phyloP scores from a whole-genome alignment of 2,113 vertebrate genomes.

The Apteryx mantelli region DNA sequence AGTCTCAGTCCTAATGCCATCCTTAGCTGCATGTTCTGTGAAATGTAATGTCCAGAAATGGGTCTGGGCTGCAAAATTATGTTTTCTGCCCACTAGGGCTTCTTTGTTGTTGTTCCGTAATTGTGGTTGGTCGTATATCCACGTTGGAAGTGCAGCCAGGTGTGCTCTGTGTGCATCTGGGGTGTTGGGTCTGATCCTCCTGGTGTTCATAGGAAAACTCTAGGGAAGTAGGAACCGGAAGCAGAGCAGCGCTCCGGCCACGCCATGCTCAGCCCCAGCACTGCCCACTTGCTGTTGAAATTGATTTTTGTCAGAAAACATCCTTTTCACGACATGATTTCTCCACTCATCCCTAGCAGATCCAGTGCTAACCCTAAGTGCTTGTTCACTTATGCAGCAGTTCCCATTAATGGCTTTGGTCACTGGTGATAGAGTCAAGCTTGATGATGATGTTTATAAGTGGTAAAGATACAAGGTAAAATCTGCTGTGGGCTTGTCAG shows the following conservation, averaged over 20 bases:
- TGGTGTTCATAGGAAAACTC: neutral
- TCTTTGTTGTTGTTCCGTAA: neutral
- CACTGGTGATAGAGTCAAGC: neutral
- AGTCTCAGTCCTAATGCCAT: neutral
- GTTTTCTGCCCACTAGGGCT: neutral
- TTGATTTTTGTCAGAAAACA: neutral
- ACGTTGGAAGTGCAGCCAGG: neutral
- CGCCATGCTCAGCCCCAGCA: neutral
- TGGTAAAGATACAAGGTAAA: neutral
- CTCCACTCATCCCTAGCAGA: neutral
- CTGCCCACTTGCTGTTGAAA: neutral
- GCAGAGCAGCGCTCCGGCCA: neutral
- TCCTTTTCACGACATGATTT: neutral
- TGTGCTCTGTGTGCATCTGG: neutral
- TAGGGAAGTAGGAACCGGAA: neutral
- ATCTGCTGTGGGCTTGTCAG: neutral
- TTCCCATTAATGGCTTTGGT: neutral
- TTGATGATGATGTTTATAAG: neutral
- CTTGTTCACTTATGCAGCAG: neutral
- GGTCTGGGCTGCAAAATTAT: neutral
- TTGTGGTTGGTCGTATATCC: neutral
- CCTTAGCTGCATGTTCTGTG: neutral
- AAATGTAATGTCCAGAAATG: neutral
- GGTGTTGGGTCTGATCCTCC: neutral
- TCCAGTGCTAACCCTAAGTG: neutral